A percentile compares a stretch with the other conserved stretches of the same genome.
phyloP scores from a whole-genome alignment of 2,888 invertebrate genomes.

The Andrena bicolor region DNA sequence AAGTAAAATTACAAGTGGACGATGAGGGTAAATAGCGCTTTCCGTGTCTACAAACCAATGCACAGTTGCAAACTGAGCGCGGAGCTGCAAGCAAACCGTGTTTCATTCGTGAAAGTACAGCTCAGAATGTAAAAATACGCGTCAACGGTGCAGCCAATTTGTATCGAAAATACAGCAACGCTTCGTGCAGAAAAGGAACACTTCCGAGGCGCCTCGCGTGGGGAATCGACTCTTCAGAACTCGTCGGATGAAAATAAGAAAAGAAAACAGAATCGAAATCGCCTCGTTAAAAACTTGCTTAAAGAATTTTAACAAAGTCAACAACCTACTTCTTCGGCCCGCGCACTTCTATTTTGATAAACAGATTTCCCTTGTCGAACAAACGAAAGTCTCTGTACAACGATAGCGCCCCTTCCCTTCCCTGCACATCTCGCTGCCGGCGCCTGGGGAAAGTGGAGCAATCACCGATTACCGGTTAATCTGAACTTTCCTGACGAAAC shows the following conservation, averaged over 20 bases:
- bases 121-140: too few species aligned
- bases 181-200: neutral
- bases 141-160: too few species aligned
- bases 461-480: conserved; percentile 48
- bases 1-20: neutral
- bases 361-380: conserved; percentile 9
- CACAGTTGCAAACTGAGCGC: too few species aligned
- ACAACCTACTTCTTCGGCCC: conserved; percentile 3
- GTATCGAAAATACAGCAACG: neutral
- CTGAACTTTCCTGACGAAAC: conserved; percentile 44
- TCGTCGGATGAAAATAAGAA: neutral
- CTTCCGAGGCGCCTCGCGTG: neutral
- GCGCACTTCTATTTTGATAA: conserved; percentile 9
- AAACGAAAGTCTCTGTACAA: conserved; percentile 4
- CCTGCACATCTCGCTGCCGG: neutral
- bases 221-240: neutral
- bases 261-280: conserved; percentile 5
- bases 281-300: conserved; percentile 31
- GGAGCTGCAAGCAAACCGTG: too few species aligned
- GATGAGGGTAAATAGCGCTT: neutral
- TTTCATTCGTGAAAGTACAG: too few species aligned
- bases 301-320: conserved; percentile 30
- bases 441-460: conserved; percentile 38
- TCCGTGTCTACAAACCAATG: too few species aligned
- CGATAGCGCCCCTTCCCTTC: too few species aligned